phyloP scores from a whole-genome alignment of 1,140 invertebrate genomes.

The Aphaenogaster ashmeadi region DNA sequence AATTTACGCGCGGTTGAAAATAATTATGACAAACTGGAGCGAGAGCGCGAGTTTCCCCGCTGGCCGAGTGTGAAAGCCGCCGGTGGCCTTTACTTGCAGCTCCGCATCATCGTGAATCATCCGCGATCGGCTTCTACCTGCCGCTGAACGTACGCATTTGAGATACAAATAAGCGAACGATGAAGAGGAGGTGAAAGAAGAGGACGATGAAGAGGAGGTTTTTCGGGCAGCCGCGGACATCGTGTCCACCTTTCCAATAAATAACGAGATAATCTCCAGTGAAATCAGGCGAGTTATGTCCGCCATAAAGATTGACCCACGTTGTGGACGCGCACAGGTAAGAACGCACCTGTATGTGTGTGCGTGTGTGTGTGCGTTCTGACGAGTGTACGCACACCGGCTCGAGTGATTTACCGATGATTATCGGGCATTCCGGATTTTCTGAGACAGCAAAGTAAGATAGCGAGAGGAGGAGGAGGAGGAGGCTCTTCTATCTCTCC shows the following conservation, averaged over 20 bases:
- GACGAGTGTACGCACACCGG: slow-evolving; percentile 30
- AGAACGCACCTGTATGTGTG: slow-evolving; percentile 35
- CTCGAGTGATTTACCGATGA: slow-evolving; percentile 81
- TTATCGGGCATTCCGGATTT: slow-evolving; percentile 84
- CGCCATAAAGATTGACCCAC: slow-evolving; percentile 84
- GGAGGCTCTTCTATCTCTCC: background rate
- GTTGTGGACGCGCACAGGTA: slow-evolving; percentile 63
- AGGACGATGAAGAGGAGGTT: slow-evolving; percentile 51
- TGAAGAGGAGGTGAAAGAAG: slow-evolving; percentile 41
- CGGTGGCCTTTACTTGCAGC: slow-evolving; percentile 13
- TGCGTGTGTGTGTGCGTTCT: slow-evolving; percentile 26
- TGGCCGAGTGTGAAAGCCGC: slow-evolving; percentile 34
- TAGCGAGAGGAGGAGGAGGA: background rate
- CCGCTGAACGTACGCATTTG: slow-evolving; percentile 8
- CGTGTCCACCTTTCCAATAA: slow-evolving; percentile 84
- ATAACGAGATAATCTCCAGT: slow-evolving; percentile 86
- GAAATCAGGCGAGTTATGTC: slow-evolving; percentile 86
- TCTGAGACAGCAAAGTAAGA: slow-evolving; percentile 55
- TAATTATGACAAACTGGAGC: slow-evolving; percentile 37
- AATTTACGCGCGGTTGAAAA: slow-evolving; percentile 31
- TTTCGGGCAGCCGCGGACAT: slow-evolving; percentile 75
- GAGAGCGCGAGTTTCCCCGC: slow-evolving; percentile 47
- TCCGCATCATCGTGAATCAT: slow-evolving; percentile 57
- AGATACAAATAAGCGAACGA: slow-evolving; percentile 39
- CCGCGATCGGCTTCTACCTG: slow-evolving; percentile 40